phyloP scores from a whole-genome alignment of 2,797 vertebrate species.

The Sparus aurata region DNA sequence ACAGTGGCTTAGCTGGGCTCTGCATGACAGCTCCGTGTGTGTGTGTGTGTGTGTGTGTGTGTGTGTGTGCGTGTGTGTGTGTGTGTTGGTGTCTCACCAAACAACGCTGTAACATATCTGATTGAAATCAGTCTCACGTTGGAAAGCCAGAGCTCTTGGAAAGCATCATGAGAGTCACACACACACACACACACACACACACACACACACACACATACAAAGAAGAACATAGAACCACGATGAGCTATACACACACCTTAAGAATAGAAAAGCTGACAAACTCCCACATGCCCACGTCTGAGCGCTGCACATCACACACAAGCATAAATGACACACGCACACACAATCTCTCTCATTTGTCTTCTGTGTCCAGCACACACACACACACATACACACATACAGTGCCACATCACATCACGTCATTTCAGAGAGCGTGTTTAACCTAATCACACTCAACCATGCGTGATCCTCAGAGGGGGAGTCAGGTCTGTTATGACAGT shows the following conservation, averaged over 20 bases:
- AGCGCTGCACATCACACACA: constrained; percentile 35
- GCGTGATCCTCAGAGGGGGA: constrained; percentile 79
- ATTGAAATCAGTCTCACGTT: constrained; percentile 57
- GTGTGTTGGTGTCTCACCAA: constrained; percentile 19
- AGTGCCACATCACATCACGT: constrained; percentile 76
- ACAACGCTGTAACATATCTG: constrained; percentile 59
- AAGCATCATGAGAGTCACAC: constrained; percentile 34
- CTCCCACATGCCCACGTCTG: constrained; percentile 7
- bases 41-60: constrained; percentile 20
- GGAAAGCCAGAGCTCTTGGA: constrained; percentile 52
- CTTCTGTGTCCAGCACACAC: constrained; percentile 14
- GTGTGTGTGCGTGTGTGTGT: constrained; percentile 11
- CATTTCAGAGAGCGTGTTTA: constrained; percentile 76
- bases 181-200: not conserved
- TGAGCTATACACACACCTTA: constrained; percentile 24
- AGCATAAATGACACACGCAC: constrained; percentile 15
- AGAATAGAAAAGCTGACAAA: constrained; percentile 24
- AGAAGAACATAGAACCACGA: constrained; percentile 8
- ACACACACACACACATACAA: not conserved
- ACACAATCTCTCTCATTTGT: not conserved
- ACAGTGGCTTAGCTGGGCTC: constrained; percentile 47
- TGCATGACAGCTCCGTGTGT: constrained; percentile 15
- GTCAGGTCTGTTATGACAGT: constrained; percentile 81
- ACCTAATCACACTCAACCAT: constrained; percentile 83
- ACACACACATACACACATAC: constrained; percentile 39